Conservation (phyloP, 2,888 invertebrate species). For the Drosophila sordidula region DNA sequence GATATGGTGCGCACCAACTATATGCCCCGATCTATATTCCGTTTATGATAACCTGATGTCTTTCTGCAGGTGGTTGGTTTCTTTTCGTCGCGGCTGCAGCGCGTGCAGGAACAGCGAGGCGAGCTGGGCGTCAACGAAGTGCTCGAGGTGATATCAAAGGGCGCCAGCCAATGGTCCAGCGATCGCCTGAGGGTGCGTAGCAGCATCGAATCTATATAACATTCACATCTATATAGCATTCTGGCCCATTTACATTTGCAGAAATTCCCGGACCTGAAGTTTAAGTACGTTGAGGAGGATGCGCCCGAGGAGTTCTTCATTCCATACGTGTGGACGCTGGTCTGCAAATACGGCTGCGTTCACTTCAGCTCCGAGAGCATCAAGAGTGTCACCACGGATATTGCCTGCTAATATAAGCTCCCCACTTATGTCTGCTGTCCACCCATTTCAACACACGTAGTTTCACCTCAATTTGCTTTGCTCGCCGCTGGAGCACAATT, state of each 20-base stretch:
- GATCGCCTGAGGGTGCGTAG: constrained; percentile 93
- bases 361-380: constrained; percentile 85
- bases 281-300: constrained; percentile 99
- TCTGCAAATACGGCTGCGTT: constrained; percentile 87
- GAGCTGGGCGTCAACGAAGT: constrained; percentile 95
- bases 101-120: constrained; percentile 88
- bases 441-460: constrained; percentile 21
- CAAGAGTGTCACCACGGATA: constrained; percentile 83
- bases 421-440: background rate
- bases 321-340: constrained; percentile 98
- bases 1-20: constrained; percentile 89
- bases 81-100: constrained; percentile 87
- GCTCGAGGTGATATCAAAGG: constrained; percentile 94
- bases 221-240: background rate
- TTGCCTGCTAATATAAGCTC: constrained; percentile 83
- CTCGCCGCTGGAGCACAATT: constrained; percentile 21
- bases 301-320: constrained; percentile 99
- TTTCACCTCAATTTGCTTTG: constrained; percentile 39
- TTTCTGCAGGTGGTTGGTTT: constrained; percentile 87
- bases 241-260: constrained; percentile 84
- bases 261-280: constrained; percentile 99
- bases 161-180: constrained; percentile 96
- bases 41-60: background rate
- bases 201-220: background rate
- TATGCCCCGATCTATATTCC: background rate